A percentile compares a stretch with the other conserved stretches of the same genome.
These are phyloP conservation scores for Pyrrhia umbra DNA, from an alignment of 2,888 invertebrate species.

Conservation along the genomic window DNA sequence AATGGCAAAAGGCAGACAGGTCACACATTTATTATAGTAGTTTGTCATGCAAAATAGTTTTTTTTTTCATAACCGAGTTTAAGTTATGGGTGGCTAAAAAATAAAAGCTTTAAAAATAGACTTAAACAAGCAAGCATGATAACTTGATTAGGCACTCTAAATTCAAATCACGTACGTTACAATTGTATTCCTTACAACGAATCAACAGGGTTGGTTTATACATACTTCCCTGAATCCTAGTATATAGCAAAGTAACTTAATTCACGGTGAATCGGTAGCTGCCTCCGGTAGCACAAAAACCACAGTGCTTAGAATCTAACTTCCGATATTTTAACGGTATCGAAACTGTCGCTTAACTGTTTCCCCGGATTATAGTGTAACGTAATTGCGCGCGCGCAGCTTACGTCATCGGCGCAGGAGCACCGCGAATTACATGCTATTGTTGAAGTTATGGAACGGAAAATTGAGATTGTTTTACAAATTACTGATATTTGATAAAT, in stretches of 20 bases:
- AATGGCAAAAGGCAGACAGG: slow-evolving; percentile 13
- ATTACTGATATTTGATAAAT: slow-evolving; percentile 31
- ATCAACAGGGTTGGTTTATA: background rate
- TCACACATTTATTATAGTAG: slow-evolving; percentile 25
- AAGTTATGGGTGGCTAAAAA: slow-evolving; percentile 21
- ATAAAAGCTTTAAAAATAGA: slow-evolving; percentile 1
- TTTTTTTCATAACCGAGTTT: background rate
- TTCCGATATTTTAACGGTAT: slow-evolving; percentile 58
- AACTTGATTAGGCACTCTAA: slow-evolving; percentile 16
- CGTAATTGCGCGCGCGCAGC: slow-evolving; percentile 42
- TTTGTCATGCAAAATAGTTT: slow-evolving; percentile 23
- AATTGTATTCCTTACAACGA: slow-evolving; percentile 11
- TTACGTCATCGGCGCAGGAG: slow-evolving; percentile 49
- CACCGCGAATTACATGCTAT: slow-evolving; percentile 38
- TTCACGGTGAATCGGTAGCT: slow-evolving; percentile 2
- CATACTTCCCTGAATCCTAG: slow-evolving; percentile 10
- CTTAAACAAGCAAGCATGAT: slow-evolving; percentile 29
- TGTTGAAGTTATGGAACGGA: slow-evolving; percentile 53
- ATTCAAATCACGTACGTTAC: slow-evolving; percentile 28
- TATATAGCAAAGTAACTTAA: slow-evolving; percentile 17
- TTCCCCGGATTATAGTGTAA: slow-evolving; percentile 52
- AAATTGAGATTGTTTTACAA: slow-evolving; percentile 45
- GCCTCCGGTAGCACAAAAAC: slow-evolving; percentile 40
- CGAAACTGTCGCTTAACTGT: slow-evolving; percentile 44
- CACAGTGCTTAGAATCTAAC: slow-evolving; percentile 26